phyloP scores from a whole-genome alignment of 2,113 vertebrate species.

The Phocoena sinus region DNA sequence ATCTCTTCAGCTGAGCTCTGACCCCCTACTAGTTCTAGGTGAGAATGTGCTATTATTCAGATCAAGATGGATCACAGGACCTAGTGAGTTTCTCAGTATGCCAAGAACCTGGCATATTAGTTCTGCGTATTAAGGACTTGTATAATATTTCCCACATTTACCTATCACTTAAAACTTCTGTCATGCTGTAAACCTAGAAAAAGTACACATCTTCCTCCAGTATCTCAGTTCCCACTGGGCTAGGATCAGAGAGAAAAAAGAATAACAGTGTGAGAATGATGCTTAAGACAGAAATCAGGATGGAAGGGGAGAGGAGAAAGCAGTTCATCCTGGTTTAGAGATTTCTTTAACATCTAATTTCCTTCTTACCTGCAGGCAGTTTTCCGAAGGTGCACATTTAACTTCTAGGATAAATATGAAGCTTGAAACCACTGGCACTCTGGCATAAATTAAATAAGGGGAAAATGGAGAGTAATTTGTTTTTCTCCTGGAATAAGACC shows the following conservation, averaged over 20 bases:
- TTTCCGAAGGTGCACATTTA: slow-evolving; percentile 16
- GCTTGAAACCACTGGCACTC: neutral
- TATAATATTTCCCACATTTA: neutral
- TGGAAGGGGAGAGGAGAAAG: neutral
- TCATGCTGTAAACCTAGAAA: neutral
- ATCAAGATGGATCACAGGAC: neutral
- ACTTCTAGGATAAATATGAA: slow-evolving; percentile 42
- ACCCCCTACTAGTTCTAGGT: neutral
- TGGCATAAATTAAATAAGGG: slow-evolving; percentile 45
- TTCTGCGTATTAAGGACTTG: neutral
- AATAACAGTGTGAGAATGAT: neutral
- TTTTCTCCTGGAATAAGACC: slow-evolving; percentile 49
- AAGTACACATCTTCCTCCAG: neutral
- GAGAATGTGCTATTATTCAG: neutral
- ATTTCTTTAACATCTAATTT: neutral
- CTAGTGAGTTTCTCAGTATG: neutral
- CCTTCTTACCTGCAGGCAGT: neutral
- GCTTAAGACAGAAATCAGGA: neutral
- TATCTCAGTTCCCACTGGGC: neutral
- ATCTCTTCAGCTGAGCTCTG: neutral
- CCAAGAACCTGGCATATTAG: neutral
- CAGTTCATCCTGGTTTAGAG: neutral
- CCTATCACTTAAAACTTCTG: neutral
- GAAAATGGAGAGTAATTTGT: slow-evolving; percentile 37
- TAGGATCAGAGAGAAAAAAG: slow-evolving; percentile 20